A percentile compares a stretch with the other conserved stretches of the same genome.
Evolutionary conservation across 2,113 vertebrate genomes (phyloP).

Genomic region (Sarotherodon lohbergeri): DNA sequence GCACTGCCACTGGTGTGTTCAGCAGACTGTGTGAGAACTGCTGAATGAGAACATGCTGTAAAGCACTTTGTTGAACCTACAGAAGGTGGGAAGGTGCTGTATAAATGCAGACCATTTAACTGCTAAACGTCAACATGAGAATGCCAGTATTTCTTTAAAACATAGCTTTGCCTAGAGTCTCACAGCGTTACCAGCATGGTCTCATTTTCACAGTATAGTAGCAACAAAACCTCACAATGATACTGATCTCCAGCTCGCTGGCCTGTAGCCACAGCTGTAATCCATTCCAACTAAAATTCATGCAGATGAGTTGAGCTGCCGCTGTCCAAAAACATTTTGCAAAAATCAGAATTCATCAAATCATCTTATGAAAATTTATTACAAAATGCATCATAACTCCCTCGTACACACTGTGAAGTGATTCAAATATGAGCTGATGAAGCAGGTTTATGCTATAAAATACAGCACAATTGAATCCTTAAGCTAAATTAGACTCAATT

Average conservation of each 20-base stretch:
- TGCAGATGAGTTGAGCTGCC: neutral
- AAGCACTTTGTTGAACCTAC: neutral
- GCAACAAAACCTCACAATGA: neutral
- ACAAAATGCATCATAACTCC: neutral
- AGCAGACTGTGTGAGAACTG: neutral
- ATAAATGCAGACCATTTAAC: neutral
- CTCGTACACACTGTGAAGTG: neutral
- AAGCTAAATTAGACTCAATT: neutral
- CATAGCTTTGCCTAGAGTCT: neutral
- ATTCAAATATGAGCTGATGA: neutral
- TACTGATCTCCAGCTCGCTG: neutral
- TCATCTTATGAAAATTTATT: neutral
- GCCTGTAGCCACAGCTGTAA: neutral
- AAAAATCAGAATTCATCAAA: slow-evolving; percentile 23
- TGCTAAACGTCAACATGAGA: neutral
- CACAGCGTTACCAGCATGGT: neutral
- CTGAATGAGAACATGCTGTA: neutral
- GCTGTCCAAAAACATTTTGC: neutral
- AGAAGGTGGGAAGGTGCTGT: neutral
- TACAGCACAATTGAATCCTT: neutral
- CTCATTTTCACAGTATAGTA: neutral
- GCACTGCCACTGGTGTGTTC: neutral
- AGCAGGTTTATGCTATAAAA: neutral
- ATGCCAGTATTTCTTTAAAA: neutral
- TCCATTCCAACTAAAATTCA: neutral